Conservation (phyloP, 2,113 vertebrate genomes). For the Syrmaticus mikado region DNA sequence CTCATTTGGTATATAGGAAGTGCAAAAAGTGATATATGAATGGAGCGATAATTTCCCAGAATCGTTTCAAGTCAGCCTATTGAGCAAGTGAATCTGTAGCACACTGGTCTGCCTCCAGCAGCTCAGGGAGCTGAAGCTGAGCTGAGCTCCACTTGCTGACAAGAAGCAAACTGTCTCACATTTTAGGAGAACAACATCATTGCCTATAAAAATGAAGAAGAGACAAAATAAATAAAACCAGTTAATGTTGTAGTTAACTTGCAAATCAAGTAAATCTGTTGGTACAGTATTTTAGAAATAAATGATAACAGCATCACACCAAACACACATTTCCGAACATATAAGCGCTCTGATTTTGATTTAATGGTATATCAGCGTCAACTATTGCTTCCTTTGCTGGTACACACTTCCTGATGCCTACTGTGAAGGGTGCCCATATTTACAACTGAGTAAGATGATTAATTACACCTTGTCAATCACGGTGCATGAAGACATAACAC, state of each 20-base stretch:
- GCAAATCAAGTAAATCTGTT: constrained; percentile 87
- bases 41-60: constrained; percentile 6
- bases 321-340: constrained; percentile 82
- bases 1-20: neutral
- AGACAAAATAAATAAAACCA: constrained; percentile 84
- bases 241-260: constrained; percentile 87
- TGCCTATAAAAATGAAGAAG: constrained; percentile 82
- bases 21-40: constrained; percentile 16
- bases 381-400: constrained; percentile 82
- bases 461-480: constrained; percentile 89
- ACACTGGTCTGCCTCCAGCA: constrained; percentile 58
- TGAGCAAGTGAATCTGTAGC: constrained; percentile 49
- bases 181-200: constrained; percentile 83
- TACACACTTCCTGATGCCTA: constrained; percentile 85
- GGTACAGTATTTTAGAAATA: constrained; percentile 86
- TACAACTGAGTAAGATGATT: constrained; percentile 88
- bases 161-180: constrained; percentile 85
- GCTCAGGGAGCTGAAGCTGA: constrained; percentile 75
- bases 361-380: constrained; percentile 84
- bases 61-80: constrained; percentile 7
- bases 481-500: constrained; percentile 87
- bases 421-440: constrained; percentile 86
- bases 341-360: constrained; percentile 78
- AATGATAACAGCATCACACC: constrained; percentile 82
- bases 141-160: constrained; percentile 81